phyloP scores from a whole-genome alignment of 2,113 vertebrate genomes.

The Antechinus stuartii region DNA sequence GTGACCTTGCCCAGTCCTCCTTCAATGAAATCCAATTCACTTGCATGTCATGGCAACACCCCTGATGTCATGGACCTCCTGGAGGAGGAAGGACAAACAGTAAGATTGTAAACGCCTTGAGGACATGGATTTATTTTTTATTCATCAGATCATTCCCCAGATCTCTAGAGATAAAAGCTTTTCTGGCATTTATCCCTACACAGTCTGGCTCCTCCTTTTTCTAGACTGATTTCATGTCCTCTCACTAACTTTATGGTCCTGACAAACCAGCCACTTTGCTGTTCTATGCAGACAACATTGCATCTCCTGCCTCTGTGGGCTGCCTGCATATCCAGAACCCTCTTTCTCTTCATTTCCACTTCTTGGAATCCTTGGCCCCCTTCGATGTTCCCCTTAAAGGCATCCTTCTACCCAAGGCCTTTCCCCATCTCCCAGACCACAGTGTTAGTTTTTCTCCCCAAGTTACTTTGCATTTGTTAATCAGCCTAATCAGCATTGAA shows the following conservation, averaged over 20 bases:
- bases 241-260: neutral
- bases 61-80: too few relatives aligned
- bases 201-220: neutral
- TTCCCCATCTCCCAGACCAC: neutral
- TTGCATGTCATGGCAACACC: too few relatives aligned
- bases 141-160: neutral
- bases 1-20: too few relatives aligned
- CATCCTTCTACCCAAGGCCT: neutral
- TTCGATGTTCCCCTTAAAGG: neutral
- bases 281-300: neutral
- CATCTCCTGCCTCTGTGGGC: neutral
- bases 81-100: too few relatives aligned
- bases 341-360: neutral
- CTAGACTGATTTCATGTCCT: neutral
- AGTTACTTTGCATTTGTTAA: neutral
- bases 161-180: neutral
- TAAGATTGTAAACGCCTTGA: neutral
- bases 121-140: neutral
- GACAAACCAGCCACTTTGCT: neutral
- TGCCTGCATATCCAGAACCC: neutral
- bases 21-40: too few relatives aligned
- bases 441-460: neutral
- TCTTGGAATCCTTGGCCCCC: neutral
- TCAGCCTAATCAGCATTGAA: neutral
- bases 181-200: neutral